Conservation (phyloP, 2,113 vertebrate genomes). For the Corvus hawaiiensis region DNA sequence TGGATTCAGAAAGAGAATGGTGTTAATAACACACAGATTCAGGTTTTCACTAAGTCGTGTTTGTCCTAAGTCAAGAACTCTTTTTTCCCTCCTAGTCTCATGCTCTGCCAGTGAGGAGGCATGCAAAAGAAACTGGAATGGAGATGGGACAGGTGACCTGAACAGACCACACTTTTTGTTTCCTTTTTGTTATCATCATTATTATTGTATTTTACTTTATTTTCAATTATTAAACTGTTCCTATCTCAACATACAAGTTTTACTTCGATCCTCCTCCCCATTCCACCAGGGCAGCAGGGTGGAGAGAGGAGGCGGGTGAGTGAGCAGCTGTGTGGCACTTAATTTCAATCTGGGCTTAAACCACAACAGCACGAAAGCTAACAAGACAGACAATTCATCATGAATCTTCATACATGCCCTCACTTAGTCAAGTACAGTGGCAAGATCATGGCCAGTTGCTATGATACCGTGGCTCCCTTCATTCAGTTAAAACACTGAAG, state of each 20-base stretch:
- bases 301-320: neutral
- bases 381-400: neutral
- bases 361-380: neutral
- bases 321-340: neutral
- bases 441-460: neutral
- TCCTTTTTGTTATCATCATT: neutral
- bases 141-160: neutral
- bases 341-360: neutral
- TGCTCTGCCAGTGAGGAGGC: neutral
- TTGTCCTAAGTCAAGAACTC: neutral
- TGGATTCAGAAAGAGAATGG: neutral
- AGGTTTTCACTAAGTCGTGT: neutral
- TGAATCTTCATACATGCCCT: neutral
- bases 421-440: neutral
- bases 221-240: neutral
- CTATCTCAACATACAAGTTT: neutral
- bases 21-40: neutral
- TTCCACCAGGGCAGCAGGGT: neutral
- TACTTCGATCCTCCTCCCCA: neutral
- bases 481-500: neutral
- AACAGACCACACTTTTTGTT: neutral
- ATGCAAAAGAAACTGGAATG: neutral
- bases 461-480: neutral
- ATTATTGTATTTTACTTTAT: neutral
- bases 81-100: neutral